Conservation (phyloP, 2,113 vertebrate genomes). For the Glareola pratincola region DNA sequence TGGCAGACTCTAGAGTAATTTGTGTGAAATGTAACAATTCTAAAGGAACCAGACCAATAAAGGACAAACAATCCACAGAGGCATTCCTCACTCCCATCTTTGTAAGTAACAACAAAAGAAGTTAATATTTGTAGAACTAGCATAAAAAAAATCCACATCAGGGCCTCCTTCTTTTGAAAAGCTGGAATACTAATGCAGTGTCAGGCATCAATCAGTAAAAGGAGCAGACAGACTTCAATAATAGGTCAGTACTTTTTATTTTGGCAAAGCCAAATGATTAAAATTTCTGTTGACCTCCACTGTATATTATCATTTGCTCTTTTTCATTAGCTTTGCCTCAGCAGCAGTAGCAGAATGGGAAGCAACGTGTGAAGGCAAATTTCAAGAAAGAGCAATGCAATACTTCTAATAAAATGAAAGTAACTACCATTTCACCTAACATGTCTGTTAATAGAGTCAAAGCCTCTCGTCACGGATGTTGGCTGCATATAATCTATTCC, state of each 20-base stretch:
- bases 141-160: not conserved
- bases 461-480: not conserved
- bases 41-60: not conserved
- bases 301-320: not conserved
- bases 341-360: not conserved
- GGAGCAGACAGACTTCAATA: not conserved
- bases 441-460: not conserved
- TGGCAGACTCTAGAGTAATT: not conserved
- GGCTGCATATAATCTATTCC: not conserved
- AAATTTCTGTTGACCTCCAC: not conserved
- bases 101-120: not conserved
- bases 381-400: not conserved
- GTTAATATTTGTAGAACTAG: not conserved
- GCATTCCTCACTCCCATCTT: not conserved
- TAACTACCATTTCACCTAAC: not conserved
- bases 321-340: conserved; percentile 37
- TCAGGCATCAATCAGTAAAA: not conserved
- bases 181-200: not conserved
- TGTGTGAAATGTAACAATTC: not conserved
- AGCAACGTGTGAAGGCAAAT: not conserved
- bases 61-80: not conserved
- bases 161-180: not conserved
- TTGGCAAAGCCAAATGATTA: not conserved
- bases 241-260: not conserved
- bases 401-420: not conserved